Evolutionary conservation across 2,888 invertebrate genomes (phyloP).

Genomic region (Zeuzera pyrina): DNA sequence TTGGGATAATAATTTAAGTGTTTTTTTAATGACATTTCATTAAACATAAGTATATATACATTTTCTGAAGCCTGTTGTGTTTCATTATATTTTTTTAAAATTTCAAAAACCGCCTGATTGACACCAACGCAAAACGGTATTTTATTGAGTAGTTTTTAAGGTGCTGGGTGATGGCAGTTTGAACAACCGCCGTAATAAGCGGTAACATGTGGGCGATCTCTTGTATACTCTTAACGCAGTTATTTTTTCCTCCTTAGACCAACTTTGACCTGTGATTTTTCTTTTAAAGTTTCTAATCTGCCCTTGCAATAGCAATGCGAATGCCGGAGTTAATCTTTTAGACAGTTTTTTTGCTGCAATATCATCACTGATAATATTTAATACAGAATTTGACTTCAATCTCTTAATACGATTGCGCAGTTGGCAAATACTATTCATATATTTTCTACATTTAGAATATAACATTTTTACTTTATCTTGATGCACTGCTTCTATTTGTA

Average conservation of each 20-base stretch:
- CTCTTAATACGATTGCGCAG: neutral
- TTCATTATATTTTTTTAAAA: neutral
- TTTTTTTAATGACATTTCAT: constrained; percentile 5
- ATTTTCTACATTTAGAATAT: neutral
- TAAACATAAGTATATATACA: constrained; percentile 3
- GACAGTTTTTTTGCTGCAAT: neutral
- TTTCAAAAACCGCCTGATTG: constrained; percentile 1
- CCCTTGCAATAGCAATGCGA: constrained; percentile 1
- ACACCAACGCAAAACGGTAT: constrained; percentile 4
- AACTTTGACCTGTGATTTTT: constrained; percentile 2
- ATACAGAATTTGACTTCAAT: neutral
- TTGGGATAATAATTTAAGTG: constrained; percentile 2
- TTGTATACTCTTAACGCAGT: constrained; percentile 4
- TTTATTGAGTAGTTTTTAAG: constrained; percentile 1
- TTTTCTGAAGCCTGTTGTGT: constrained; percentile 2
- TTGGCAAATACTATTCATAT: neutral
- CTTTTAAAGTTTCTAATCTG: constrained; percentile 5
- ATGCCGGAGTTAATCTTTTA: neutral
- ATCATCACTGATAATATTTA: neutral
- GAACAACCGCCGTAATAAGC: neutral
- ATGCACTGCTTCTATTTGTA: no score
- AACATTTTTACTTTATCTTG: neutral
- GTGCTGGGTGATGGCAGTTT: constrained; percentile 2
- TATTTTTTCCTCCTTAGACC: constrained; percentile 4
- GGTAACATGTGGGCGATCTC: neutral